Evolutionary conservation across 2,797 vertebrate species (phyloP).

Genomic region (Melanotaenia boesemani): DNA sequence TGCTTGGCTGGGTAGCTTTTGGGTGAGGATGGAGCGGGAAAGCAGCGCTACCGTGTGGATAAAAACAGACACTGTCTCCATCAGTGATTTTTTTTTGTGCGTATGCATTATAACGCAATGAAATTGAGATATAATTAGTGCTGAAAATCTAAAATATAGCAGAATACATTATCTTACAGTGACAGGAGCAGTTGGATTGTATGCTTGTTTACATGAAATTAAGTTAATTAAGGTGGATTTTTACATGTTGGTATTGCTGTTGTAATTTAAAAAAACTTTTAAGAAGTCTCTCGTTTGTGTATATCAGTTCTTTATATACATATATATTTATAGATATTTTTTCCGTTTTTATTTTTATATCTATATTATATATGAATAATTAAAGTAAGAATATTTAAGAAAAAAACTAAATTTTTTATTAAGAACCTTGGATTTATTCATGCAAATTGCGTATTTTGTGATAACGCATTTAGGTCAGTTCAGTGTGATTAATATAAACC

Average conservation of each 20-base stretch:
- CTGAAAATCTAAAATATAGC: background rate
- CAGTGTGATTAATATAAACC: background rate
- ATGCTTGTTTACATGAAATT: background rate
- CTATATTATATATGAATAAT: background rate
- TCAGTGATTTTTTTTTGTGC: background rate
- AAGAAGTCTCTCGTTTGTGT: no score
- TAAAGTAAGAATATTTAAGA: background rate
- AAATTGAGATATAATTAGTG: background rate
- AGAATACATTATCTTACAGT: background rate
- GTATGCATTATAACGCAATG: background rate
- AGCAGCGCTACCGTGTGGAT: conserved; percentile 51
- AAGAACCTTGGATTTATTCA: background rate
- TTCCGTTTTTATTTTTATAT: no score
- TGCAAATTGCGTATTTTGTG: background rate
- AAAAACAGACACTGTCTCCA: fast-evolving
- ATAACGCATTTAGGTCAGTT: background rate
- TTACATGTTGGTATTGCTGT: background rate
- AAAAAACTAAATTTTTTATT: background rate
- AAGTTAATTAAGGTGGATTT: background rate
- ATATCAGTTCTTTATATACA: no score
- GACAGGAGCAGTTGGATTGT: background rate
- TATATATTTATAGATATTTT: no score
- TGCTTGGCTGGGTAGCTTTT: conserved; percentile 1
- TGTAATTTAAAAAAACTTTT: background rate
- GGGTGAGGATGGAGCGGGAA: background rate